Evolutionary conservation across 64 coral and sea anemone species (phyloP).

Genomic region (Montipora foliosa): DNA sequence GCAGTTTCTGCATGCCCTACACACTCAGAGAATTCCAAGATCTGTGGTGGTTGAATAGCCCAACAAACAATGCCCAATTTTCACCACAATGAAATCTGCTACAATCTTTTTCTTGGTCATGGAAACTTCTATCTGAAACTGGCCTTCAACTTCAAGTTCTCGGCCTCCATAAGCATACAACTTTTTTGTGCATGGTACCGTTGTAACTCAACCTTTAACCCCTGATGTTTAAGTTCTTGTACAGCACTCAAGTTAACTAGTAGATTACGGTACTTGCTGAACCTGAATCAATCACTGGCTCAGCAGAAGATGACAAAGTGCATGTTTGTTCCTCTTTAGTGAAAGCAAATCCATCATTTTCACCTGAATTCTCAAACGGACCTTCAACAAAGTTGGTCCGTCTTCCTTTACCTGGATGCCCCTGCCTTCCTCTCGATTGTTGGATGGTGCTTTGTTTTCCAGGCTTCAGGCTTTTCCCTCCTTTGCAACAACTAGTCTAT

Average conservation of each 20-base stretch:
- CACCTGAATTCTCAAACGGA: not conserved
- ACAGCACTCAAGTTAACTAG: constrained; percentile 11
- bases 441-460: not conserved
- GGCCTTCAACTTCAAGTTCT: not conserved
- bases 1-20: not conserved
- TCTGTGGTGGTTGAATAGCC: not conserved
- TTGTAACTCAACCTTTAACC: constrained; percentile 10
- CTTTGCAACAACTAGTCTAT: too few relatives aligned
- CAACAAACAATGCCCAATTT: not conserved
- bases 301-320: not conserved
- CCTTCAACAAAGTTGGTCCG: not conserved
- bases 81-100: not conserved
- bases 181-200: not conserved
- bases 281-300: constrained; percentile 26
- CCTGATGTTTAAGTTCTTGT: not conserved
- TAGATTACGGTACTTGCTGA: not conserved
- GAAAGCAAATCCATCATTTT: not conserved
- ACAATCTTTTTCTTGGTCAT: not conserved
- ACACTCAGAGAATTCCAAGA: not conserved
- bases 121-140: constrained; percentile 37
- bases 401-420: not conserved
- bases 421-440: not conserved
- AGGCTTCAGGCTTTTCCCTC: too few relatives aligned
- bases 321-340: not conserved
- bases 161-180: constrained; percentile 19